Evolutionary conservation across 2,888 invertebrate genomes (phyloP), one percentile per base, ranked within the genome.

Genomic region (Chymomyza procnemis): DNA sequence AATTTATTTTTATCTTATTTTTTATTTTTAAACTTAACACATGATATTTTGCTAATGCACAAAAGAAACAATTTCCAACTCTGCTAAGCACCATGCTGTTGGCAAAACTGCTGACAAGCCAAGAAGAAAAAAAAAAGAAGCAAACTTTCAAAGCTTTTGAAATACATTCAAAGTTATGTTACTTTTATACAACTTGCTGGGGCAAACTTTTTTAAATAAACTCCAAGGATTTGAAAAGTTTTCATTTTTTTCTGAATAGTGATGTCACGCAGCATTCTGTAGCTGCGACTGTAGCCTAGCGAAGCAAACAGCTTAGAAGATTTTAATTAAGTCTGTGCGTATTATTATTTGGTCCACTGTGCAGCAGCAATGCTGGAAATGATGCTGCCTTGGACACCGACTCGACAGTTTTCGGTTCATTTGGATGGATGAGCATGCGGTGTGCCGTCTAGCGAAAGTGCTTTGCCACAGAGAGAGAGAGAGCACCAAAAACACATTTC

Each of bases 381-480:
- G 60, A 26, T 57, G 61, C 47, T 60, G 66, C 46, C 21, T 59
- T 8, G 57, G 58, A 54, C n/a, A n/a, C n/a, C n/a, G n/a, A n/a
- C 70, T 68, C 66, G 54, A 22, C 41, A 5, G 19, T 18, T 55
- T 52, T 14, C 34, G 66, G 34, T 41, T 41, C 34, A 41, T 12
- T 41, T 59, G 61, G 61, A 46, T 41, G 52, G 58, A 41, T 14
- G 18, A 21, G 30, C 26, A 26, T 26, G 26, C 26, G 26, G 26
- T 26, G 6, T 18, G 80, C n/a, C n/a, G n/a, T 80, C 78, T 83
- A 69, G 73, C 68, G 74, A 73, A 86, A 86, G 79, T 86, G 81
- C 76, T 74, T 73, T n/a, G 16, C 30, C 26, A 30, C 8, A 21
- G 26, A n/a, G n/a, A n/a, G n/a, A n/a, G n/a, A n/a, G n/a, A n/a